Conservation (phyloP, 2,888 invertebrate genomes). For the Cosmia pyralina region DNA sequence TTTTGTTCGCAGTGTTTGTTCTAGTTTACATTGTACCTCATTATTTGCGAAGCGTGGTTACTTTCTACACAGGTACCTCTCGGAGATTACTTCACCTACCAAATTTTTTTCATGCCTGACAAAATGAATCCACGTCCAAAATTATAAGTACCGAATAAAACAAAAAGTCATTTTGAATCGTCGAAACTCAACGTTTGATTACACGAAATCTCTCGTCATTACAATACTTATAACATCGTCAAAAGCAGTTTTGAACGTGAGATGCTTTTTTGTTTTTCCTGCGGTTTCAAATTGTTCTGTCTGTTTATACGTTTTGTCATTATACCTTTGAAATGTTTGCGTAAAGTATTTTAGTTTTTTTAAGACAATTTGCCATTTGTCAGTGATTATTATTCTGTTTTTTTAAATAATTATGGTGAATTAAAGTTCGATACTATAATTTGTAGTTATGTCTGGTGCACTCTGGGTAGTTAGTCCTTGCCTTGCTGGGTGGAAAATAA, state of each 20-base stretch:
- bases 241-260: constrained; percentile 29
- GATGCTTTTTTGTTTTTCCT: constrained; percentile 32
- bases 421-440: no score
- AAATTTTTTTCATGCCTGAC: background rate
- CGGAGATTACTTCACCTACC: background rate
- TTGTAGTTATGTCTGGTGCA: background rate
- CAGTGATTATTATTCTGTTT: no score
- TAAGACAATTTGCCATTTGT: no score
- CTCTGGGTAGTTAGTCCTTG: background rate
- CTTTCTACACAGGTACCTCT: background rate
- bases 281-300: constrained; percentile 33
- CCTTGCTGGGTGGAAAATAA: background rate
- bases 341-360: constrained; percentile 3
- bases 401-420: no score
- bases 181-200: constrained; percentile 55
- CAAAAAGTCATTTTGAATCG: constrained; percentile 50
- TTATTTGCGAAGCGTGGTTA: no score
- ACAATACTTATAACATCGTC: constrained; percentile 49
- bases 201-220: constrained; percentile 36
- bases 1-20: no score
- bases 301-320: constrained; percentile 26
- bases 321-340: constrained; percentile 27
- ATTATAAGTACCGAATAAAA: constrained; percentile 22
- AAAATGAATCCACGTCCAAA: constrained; percentile 11
- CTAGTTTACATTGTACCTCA: no score